Base-by-base conservation (phyloP, 2,113 vertebrate genomes). In the Saccopteryx leptura region DNA sequence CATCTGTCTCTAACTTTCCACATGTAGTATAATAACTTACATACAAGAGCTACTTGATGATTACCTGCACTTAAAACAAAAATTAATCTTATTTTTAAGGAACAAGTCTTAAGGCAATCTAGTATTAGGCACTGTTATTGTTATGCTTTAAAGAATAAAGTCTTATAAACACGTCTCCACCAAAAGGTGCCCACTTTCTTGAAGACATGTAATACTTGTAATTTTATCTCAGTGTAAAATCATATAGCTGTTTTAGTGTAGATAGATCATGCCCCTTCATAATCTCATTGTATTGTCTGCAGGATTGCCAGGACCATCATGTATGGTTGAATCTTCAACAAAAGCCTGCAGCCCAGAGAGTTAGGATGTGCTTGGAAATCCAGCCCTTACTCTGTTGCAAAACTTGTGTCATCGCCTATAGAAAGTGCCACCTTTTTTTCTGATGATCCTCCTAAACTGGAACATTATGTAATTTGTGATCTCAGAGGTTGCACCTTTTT, bases 201-300 rank as follows among this genome's bases (percentile, higher is more conserved):
- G 52, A 83, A 89, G 50, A 86, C 11, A 33, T n/a, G 21, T 58
- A 63, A 28, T 46, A 88, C 26, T 24, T 76, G 3, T 78, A 72
- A 75, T 48, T 75, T 93, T 31, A 93, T 39, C 78, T 93, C 81
- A 61, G 39, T 54, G 28, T 58, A 68, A 96, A 89, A 69, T 89
- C 69, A 65, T 26, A 52, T 84, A 68, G 88, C 39, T 61, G 10
- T 48, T 60, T 81, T 74, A 79, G 26, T 63, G 21, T 88, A 85
- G 84, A 80, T 88, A 78, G 88, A 68, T 15, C 56, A 58, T 48
- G 48, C 26, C 31, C 50, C 75, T 66, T 68, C 19, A 8, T 81
- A 75, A 87, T 61, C 54, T 69, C 48, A 75, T 18, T 63, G 65
- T 63, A 33, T 46, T 79, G 68, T 80, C 72, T 52, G 10, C 52